phyloP scores from a whole-genome alignment of 2,888 invertebrate genomes.

The Ganaspis brasiliensis region DNA sequence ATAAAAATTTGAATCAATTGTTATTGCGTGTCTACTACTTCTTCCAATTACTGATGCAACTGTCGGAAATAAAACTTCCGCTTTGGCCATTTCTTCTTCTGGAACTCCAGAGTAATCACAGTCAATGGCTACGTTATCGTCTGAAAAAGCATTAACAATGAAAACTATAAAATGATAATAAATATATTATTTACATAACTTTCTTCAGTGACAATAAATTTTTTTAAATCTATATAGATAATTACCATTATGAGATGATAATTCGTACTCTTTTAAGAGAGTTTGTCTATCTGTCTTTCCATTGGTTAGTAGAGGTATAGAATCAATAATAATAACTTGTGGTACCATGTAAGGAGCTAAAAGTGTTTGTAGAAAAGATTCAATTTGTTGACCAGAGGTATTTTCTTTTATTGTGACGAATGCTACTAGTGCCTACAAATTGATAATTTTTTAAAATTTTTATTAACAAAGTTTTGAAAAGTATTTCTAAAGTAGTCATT shows the following conservation, averaged over 20 bases:
- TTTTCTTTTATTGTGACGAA: conserved; percentile 82
- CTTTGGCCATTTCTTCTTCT: conserved; percentile 83
- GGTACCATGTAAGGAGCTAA: conserved; percentile 91
- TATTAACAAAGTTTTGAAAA: neutral
- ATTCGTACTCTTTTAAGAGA: conserved; percentile 88
- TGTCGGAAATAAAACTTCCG: conserved; percentile 87
- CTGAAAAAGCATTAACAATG: no score
- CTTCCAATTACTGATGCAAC: conserved; percentile 88
- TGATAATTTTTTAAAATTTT: neutral
- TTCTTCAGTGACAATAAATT: no score
- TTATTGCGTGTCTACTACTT: conserved; percentile 84
- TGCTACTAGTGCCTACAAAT: conserved; percentile 86
- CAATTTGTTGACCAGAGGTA: conserved; percentile 84
- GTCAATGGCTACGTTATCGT: conserved; percentile 73
- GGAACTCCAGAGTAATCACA: conserved; percentile 86
- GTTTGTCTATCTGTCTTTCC: conserved; percentile 93
- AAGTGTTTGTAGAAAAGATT: conserved; percentile 84
- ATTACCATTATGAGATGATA: conserved; percentile 73
- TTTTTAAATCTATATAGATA: no score
- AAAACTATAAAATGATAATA: conserved; percentile 7
- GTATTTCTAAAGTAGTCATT: neutral
- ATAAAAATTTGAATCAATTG: conserved; percentile 88
- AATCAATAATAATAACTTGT: conserved; percentile 86
- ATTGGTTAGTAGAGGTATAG: conserved; percentile 91
- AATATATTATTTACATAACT: neutral